Conservation (phyloP, 2,888 invertebrate species). For the Lathronympha strigana region DNA sequence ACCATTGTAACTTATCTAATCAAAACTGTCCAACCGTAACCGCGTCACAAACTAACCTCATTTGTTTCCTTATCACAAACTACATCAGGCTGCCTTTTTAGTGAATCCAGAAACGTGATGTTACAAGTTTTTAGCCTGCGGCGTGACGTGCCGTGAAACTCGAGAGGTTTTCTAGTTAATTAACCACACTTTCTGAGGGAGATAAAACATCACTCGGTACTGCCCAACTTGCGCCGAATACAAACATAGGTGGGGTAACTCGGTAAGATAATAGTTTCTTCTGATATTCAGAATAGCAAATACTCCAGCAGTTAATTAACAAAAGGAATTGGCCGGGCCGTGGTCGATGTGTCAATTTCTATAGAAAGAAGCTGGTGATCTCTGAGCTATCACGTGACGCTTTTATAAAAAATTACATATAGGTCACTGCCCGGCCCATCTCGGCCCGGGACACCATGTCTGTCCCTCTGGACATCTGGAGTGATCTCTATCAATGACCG, state of each 20-base stretch:
- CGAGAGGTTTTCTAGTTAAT: conserved; percentile 69
- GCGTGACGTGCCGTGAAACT: conserved; percentile 71
- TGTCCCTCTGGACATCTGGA: too few relatives aligned
- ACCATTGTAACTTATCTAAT: neutral
- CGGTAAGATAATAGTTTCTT: conserved; percentile 42
- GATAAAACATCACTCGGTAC: conserved; percentile 62
- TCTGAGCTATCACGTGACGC: too few relatives aligned
- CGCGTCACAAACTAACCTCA: conserved; percentile 21
- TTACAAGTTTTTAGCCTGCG: conserved; percentile 67
- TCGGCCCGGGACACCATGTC: too few relatives aligned
- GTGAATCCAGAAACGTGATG: conserved; percentile 46
- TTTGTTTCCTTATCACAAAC: conserved; percentile 37
- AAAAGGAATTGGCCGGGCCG: too few relatives aligned
- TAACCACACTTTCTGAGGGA: conserved; percentile 65
- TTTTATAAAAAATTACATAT: too few relatives aligned
- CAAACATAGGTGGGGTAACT: conserved; percentile 58
- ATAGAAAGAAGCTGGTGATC: too few relatives aligned
- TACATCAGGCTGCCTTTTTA: conserved; percentile 30
- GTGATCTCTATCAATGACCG: too few relatives aligned
- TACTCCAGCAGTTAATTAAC: too few relatives aligned
- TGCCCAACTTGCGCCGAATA: conserved; percentile 52
- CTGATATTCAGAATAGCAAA: too few relatives aligned
- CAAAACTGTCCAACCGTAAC: conserved; percentile 1
- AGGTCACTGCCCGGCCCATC: too few relatives aligned
- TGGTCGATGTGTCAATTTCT: too few relatives aligned